These are phyloP conservation scores for Schizaphis graminum DNA, from an alignment of 2,888 invertebrate genomes.

Conservation along the genomic window DNA sequence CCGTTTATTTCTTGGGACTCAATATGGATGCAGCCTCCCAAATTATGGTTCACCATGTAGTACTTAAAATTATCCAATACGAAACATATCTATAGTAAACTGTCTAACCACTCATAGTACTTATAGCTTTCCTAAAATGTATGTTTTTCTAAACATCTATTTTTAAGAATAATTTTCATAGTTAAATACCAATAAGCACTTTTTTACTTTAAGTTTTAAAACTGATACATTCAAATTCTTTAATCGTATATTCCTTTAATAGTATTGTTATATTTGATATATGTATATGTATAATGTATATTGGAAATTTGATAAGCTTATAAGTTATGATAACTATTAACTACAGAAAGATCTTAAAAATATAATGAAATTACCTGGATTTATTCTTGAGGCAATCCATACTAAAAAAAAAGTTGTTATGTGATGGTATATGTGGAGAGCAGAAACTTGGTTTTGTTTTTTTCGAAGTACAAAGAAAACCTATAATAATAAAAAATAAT, in stretches of 20 bases:
- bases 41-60: background rate
- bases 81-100: background rate
- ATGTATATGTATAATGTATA: background rate
- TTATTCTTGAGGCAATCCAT: slow-evolving; percentile 77
- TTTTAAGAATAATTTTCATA: background rate
- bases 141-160: background rate
- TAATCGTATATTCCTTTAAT: background rate
- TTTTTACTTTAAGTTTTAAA: background rate
- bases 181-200: background rate
- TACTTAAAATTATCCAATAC: background rate
- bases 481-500: slow-evolving; percentile 65
- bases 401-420: slow-evolving; percentile 75
- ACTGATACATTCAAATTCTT: background rate
- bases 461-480: slow-evolving; percentile 80
- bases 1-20: no score
- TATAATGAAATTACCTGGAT: slow-evolving; percentile 74
- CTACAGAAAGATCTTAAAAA: background rate
- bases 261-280: background rate
- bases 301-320: background rate
- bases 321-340: background rate
- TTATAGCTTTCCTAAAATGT: background rate
- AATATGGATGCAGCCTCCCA: no score
- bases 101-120: background rate
- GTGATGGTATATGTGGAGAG: slow-evolving; percentile 83
- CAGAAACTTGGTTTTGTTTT: slow-evolving; percentile 80